Evolutionary conservation across 1,140 invertebrate genomes (phyloP), one percentile per base, ranked within the genome.

Genomic region (Zophobas morio): DNA sequence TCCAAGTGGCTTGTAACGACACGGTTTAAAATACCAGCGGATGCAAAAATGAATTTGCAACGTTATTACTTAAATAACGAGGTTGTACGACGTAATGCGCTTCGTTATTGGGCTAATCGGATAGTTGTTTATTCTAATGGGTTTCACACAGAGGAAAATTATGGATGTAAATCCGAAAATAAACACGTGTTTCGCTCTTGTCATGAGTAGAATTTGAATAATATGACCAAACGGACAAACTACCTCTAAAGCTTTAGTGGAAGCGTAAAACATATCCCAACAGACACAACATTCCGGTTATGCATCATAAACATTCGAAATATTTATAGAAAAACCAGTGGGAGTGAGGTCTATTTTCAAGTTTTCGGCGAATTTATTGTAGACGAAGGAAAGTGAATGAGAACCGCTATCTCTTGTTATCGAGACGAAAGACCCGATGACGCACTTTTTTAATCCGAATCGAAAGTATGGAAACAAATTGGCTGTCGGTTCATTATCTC

Each of bases 41-140:
- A 39, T 6, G 60, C 6, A 63, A 63, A 37, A 63, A n/a, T 63
- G 36, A 1, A 6, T 6, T 63, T 63, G 37, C 39, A 39, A 6
- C 54, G 6, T 60, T 60, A 60, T 35, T 60, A 60, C n/a, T 39
- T 8, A 60, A 60, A 35, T 46, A 8, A 3, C 3, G 8, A 46
- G 8, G 3, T 46, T 4, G 3, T 46, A 46, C 33, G 60, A 20
- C 60, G 6, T 66, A 66, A 66, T 54, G 20, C 37, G 33, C 36
- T 66, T 66, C 37, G 60, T 66, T 66, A 66, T 66, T 66, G 60
- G 60, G 39, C 39, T 66, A 66, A 66, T 66, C 60, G 60, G 60
- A 66, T 42, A 40, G 60, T 60, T 66, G 60, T 66, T 40, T 66
- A 47, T 60, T 35, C 56, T 60, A 66, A 66, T 66, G 39, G 39